A percentile compares a stretch with the other conserved stretches of the same genome.
Evolutionary conservation across 2,797 vertebrate species (phyloP).

Genomic region (Mormyrops boulengeri): DNA sequence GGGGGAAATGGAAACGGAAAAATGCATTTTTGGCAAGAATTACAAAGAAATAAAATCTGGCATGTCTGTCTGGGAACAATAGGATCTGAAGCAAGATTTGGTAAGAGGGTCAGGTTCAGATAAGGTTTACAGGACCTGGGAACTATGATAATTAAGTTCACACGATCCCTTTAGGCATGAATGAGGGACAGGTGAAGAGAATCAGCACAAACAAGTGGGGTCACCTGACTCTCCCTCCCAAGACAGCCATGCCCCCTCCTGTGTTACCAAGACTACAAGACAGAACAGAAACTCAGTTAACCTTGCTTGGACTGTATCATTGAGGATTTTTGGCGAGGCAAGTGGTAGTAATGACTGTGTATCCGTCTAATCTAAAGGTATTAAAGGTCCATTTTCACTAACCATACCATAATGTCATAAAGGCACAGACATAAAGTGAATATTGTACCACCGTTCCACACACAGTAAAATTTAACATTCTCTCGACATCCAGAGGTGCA

Average conservation of each 20-base stretch:
- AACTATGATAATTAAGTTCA: background rate
- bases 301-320: background rate
- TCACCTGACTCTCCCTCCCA: background rate
- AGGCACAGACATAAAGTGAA: background rate
- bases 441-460: background rate
- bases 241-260: background rate
- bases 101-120: background rate
- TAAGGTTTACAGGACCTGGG: background rate
- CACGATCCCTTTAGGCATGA: background rate
- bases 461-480: background rate
- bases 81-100: background rate
- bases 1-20: background rate
- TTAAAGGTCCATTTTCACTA: background rate
- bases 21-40: background rate
- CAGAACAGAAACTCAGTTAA: background rate
- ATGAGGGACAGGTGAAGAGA: background rate
- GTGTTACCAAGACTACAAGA: background rate
- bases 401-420: background rate
- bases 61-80: background rate
- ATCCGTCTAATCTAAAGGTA: background rate
- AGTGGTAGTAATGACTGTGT: background rate
- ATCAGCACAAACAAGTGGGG: background rate
- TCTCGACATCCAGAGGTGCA: background rate
- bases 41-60: background rate
- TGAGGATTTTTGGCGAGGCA: background rate